These are phyloP conservation scores for Tipula confusa DNA, from an alignment of 2,888 invertebrate genomes.

Conservation along the genomic window DNA sequence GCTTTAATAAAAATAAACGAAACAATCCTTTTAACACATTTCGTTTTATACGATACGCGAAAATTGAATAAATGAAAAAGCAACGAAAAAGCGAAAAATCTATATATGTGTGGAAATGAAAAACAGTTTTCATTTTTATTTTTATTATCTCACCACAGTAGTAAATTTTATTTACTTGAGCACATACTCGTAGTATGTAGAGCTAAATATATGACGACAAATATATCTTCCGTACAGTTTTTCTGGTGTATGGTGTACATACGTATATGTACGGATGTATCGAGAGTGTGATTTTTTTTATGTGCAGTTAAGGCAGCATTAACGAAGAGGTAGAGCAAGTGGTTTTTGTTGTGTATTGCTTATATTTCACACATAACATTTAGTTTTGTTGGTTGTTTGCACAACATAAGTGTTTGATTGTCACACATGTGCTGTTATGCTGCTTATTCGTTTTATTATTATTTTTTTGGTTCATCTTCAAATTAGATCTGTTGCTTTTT, in stretches of 20 bases:
- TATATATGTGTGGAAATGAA: slow-evolving; percentile 4
- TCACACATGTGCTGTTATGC: slow-evolving; percentile 25
- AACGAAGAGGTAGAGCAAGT: not conserved
- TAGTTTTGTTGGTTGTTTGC: not conserved
- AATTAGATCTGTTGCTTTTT: slow-evolving; percentile 7
- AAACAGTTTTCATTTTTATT: not conserved
- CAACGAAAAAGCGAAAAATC: not conserved
- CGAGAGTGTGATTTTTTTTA: not conserved
- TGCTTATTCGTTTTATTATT: not conserved
- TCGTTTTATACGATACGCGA: not conserved
- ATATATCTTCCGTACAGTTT: not conserved
- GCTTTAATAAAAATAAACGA: too few species aligned
- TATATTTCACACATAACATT: not conserved
- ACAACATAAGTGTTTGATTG: slow-evolving; percentile 16
- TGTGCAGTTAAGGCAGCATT: not conserved
- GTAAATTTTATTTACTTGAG: not conserved
- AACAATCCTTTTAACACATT: not conserved
- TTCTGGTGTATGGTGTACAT: not conserved
- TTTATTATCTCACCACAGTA: slow-evolving; percentile 20
- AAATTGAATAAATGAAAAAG: not conserved
- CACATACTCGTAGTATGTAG: not conserved
- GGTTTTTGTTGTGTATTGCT: not conserved
- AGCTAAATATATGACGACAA: not conserved
- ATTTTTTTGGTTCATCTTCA: not conserved
- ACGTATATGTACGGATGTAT: not conserved